These are phyloP conservation scores for Cottoperca gobio DNA, from an alignment of 2,797 vertebrate species.

Conservation along the genomic window DNA sequence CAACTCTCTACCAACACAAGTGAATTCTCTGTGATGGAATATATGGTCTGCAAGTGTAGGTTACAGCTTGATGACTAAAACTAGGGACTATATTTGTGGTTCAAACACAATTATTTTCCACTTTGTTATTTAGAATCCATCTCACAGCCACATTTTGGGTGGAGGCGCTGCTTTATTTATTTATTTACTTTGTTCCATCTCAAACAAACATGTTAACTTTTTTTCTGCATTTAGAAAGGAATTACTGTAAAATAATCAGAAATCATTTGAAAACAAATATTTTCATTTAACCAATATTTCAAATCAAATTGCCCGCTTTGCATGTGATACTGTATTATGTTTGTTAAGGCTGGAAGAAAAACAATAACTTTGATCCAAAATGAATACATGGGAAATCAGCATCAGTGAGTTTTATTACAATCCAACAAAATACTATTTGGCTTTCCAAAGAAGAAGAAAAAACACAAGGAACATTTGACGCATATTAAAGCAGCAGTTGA, in stretches of 20 bases:
- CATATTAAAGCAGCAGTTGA: slow-evolving; percentile 23
- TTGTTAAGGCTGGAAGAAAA: neutral
- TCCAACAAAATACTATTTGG: slow-evolving; percentile 61
- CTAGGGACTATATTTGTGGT: neutral
- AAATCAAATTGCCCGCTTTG: neutral
- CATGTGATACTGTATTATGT: neutral
- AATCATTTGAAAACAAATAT: neutral
- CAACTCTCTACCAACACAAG: neutral
- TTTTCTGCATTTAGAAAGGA: neutral
- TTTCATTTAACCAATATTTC: neutral
- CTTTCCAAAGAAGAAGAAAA: slow-evolving; percentile 36
- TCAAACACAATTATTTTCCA: neutral
- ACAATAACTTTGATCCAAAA: slow-evolving; percentile 2
- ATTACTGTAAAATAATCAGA: neutral
- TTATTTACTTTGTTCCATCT: neutral
- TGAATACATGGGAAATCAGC: slow-evolving; percentile 35
- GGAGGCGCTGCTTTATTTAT: neutral
- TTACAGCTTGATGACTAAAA: too few species aligned
- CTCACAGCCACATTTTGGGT: neutral
- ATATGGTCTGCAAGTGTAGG: too few species aligned
- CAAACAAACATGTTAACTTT: neutral
- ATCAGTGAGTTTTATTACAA: slow-evolving; percentile 70
- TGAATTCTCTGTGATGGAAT: neutral
- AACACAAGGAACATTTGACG: slow-evolving; percentile 38
- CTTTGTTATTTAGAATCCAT: neutral